Evolutionary conservation across 2,888 invertebrate species (phyloP).

Genomic region (Lasioglossum figueresi): DNA sequence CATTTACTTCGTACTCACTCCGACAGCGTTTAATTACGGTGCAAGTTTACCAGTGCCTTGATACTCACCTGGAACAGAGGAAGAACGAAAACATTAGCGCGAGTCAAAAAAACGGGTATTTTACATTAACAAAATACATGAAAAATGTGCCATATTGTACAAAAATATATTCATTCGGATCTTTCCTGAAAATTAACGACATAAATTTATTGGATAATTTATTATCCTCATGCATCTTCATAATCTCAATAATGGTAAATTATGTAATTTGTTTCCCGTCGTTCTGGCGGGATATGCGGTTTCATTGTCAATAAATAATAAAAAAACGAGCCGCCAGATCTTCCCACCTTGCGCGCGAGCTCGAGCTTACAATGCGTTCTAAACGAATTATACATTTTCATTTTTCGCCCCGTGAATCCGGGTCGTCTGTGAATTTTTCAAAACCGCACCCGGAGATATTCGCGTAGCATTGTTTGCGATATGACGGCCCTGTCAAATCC

Average conservation of each 20-base stretch:
- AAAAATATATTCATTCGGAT: neutral
- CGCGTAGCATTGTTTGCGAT: neutral
- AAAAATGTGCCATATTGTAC: neutral
- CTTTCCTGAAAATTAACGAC: neutral
- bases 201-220: neutral
- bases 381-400: conserved; percentile 4
- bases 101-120: neutral
- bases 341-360: neutral
- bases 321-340: too few species aligned
- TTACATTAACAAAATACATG: neutral
- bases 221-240: neutral
- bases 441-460: neutral
- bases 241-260: neutral
- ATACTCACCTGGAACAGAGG: conserved; percentile 48
- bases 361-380: neutral
- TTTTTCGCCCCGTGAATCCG: neutral
- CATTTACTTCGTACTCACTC: conserved; percentile 44
- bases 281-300: neutral
- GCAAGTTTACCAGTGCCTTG: neutral
- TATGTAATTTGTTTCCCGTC: neutral
- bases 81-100: neutral
- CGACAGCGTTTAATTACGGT: conserved; percentile 9
- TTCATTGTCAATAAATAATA: neutral
- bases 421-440: neutral
- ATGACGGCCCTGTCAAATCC: neutral